A percentile compares a stretch with the other conserved stretches of the same genome.
These are phyloP conservation scores for Ericerus pela DNA, from an alignment of 1,140 invertebrate genomes.

Conservation along the genomic window DNA sequence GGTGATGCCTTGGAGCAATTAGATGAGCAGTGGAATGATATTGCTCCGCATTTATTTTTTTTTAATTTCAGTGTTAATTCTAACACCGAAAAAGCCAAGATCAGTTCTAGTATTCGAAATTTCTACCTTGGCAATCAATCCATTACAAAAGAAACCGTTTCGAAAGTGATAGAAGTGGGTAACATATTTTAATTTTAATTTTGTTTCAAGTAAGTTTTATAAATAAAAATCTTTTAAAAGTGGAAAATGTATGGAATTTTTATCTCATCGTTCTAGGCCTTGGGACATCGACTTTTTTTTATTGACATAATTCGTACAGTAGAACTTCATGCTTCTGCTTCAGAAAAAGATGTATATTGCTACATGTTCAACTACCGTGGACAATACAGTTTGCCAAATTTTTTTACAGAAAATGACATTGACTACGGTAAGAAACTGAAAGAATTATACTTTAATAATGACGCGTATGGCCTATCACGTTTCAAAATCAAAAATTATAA, in stretches of 20 bases:
- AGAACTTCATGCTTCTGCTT: conserved; percentile 17
- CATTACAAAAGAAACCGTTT: background rate
- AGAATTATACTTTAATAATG: too few species aligned
- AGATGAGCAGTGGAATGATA: background rate
- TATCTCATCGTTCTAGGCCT: conserved; percentile 18
- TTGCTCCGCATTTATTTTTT: background rate
- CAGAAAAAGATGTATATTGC: conserved; percentile 21
- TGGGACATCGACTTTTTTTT: conserved; percentile 22
- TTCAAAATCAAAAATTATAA: too few species aligned
- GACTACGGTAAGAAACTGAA: conserved; percentile 14
- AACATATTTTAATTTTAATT: too few species aligned
- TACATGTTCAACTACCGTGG: conserved; percentile 23
- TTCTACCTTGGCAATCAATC: background rate
- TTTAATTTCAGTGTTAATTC: background rate
- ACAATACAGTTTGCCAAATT: conserved; percentile 17
- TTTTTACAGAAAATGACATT: background rate
- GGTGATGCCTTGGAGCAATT: background rate
- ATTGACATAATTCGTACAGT: conserved; percentile 20
- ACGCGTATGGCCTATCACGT: too few species aligned
- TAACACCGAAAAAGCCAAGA: background rate
- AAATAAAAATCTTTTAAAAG: background rate
- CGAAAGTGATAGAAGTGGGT: background rate
- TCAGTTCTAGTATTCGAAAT: background rate
- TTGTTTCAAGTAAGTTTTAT: background rate
- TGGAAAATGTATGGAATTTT: background rate